Conservation (phyloP, 2,888 invertebrate species). For the Phymatocera aterrima region DNA sequence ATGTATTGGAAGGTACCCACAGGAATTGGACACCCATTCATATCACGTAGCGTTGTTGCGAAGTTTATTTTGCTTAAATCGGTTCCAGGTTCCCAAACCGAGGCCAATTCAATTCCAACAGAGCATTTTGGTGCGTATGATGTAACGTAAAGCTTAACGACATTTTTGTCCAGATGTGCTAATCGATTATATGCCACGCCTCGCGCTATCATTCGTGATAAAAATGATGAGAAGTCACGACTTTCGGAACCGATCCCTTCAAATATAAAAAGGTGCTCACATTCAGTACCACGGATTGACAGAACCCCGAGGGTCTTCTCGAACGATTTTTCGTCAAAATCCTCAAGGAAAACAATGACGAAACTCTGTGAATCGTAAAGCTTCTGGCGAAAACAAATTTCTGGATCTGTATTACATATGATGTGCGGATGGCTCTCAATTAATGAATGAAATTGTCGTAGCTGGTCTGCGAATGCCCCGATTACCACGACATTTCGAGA, state of each 20-base stretch:
- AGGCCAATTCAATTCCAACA: not conserved
- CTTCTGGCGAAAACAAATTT: not conserved
- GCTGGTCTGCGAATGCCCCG: not conserved
- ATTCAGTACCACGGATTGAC: not conserved
- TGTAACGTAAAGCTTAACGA: not conserved
- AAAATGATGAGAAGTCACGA: not conserved
- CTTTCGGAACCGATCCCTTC: too few relatives aligned
- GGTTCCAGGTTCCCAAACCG: not conserved
- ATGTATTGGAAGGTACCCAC: not conserved
- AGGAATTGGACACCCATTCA: not conserved
- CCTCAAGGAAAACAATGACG: not conserved
- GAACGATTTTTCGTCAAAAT: not conserved
- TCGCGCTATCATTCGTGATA: too few relatives aligned
- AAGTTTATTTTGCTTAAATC: not conserved
- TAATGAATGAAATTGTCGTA: not conserved
- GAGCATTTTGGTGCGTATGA: not conserved
- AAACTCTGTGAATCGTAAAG: not conserved
- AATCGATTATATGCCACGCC: not conserved
- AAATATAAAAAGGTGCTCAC: not conserved
- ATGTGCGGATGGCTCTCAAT: not conserved
- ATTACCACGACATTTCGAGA: not conserved
- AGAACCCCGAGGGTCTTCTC: not conserved
- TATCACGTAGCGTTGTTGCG: not conserved
- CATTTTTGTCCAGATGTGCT: too few relatives aligned
- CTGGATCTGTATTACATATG: not conserved